Conservation (phyloP, 2,888 invertebrate species). For the Bhutanitis thaidina region DNA sequence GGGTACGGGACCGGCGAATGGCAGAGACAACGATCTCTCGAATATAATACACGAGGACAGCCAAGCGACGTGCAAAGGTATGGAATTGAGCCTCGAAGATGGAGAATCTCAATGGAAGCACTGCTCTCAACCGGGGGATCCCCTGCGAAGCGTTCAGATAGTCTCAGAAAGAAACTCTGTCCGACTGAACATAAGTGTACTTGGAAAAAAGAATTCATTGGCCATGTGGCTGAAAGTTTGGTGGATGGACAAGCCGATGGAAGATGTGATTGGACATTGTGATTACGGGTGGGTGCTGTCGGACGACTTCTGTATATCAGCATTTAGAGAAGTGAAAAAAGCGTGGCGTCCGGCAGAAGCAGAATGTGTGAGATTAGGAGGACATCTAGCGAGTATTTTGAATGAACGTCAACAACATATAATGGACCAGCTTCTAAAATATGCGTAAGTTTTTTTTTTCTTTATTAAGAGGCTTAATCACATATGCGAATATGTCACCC, state of each 20-base stretch:
- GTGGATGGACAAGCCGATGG: conserved; percentile 82
- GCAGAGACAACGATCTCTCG: conserved; percentile 51
- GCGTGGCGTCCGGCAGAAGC: conserved; percentile 85
- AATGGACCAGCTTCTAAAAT: conserved; percentile 82
- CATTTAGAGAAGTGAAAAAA: conserved; percentile 76
- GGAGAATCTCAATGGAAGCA: conserved; percentile 80
- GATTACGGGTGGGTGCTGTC: conserved; percentile 86
- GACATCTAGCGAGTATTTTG: conserved; percentile 84
- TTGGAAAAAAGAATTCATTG: conserved; percentile 57
- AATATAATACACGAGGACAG: conserved; percentile 60
- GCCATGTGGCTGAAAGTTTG: conserved; percentile 80
- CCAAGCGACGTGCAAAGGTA: conserved; percentile 73
- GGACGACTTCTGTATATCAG: conserved; percentile 83
- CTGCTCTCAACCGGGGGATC: conserved; percentile 80
- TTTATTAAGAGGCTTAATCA: too few relatives aligned
- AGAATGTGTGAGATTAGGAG: conserved; percentile 82
- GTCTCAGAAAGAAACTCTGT: conserved; percentile 80
- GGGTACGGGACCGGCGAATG: conserved; percentile 65
- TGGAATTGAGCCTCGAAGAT: conserved; percentile 79
- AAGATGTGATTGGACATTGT: conserved; percentile 82
- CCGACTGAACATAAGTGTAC: conserved; percentile 65
- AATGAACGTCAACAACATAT: conserved; percentile 82
- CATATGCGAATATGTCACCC: too few relatives aligned
- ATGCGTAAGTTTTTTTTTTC: conserved; percentile 83
- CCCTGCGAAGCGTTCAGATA: conserved; percentile 78